phyloP scores from a whole-genome alignment of 2,797 vertebrate species.

The Tiaroga cobitis region DNA sequence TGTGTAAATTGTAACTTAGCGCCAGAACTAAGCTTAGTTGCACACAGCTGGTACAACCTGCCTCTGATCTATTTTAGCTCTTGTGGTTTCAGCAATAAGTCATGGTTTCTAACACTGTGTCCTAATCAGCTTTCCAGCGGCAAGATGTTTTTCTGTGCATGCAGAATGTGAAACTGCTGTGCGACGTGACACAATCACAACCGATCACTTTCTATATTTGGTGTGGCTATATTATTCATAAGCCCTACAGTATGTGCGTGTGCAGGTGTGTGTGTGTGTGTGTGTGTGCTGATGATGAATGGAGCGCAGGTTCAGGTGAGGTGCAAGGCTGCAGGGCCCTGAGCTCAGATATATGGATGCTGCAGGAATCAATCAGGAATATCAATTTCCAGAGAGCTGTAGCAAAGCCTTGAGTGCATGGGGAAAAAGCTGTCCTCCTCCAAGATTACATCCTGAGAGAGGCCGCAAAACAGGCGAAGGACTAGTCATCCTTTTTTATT shows the following conservation, averaged over 20 bases:
- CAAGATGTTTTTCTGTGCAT: background rate
- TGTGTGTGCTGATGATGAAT: constrained; percentile 50
- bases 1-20: background rate
- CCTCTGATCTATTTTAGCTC: constrained; percentile 10
- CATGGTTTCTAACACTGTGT: constrained; percentile 15
- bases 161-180: constrained; percentile 2
- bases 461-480: constrained; percentile 1
- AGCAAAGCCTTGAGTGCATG: constrained; percentile 45
- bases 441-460: constrained; percentile 30
- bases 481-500: constrained; percentile 29
- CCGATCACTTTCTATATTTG: constrained; percentile 23
- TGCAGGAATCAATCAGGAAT: constrained; percentile 56
- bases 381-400: constrained; percentile 58
- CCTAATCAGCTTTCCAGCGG: constrained; percentile 2
- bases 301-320: constrained; percentile 43
- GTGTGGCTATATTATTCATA: constrained; percentile 20
- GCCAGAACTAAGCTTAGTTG: background rate
- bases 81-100: constrained; percentile 16
- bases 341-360: constrained; percentile 54
- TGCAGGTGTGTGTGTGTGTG: constrained; percentile 16
- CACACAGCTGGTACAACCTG: background rate
- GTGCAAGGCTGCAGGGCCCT: constrained; percentile 49
- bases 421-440: constrained; percentile 14
- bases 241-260: background rate
- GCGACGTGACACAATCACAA: background rate